Percentiles rank a stretch among this genome's conserved stretches.
phyloP scores from a whole-genome alignment of 2,888 invertebrate species.

The Tachina lurida region DNA sequence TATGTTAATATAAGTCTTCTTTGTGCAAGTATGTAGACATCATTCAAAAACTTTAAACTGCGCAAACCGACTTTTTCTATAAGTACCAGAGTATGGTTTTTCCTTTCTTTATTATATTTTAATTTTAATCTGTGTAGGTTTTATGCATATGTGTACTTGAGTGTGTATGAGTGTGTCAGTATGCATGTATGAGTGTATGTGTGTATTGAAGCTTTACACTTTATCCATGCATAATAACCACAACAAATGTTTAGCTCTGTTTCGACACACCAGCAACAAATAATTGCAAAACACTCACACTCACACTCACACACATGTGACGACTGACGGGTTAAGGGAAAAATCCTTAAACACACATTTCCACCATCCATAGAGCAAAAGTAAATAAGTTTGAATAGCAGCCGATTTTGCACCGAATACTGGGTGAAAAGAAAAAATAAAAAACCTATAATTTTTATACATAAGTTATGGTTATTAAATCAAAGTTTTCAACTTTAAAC shows the following conservation, averaged over 20 bases:
- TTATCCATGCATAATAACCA: constrained; percentile 68
- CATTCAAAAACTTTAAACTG: constrained; percentile 70
- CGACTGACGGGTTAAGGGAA: constrained; percentile 2
- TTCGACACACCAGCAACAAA: constrained; percentile 55
- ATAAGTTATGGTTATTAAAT: constrained; percentile 70
- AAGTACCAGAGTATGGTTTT: not conserved
- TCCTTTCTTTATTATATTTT: constrained; percentile 34
- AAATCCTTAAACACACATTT: constrained; percentile 27
- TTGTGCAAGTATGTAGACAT: constrained; percentile 66
- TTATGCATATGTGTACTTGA: not conserved
- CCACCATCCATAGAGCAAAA: not conserved
- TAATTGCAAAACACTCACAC: constrained; percentile 24
- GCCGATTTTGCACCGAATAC: constrained; percentile 52
- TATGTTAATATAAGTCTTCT: constrained; percentile 38
- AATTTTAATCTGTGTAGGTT: constrained; percentile 46
- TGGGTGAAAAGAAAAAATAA: constrained; percentile 12
- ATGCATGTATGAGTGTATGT: not conserved
- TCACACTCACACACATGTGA: not conserved
- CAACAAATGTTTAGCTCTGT: constrained; percentile 68
- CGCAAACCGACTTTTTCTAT: constrained; percentile 49
- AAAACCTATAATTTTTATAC: constrained; percentile 59
- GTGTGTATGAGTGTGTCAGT: not conserved
- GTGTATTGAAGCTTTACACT: constrained; percentile 62
- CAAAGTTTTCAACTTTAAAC: constrained; percentile 71
- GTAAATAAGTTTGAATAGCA: constrained; percentile 43